Evolutionary conservation across 2,797 vertebrate species (phyloP).

Genomic region (Scleropages formosus): DNA sequence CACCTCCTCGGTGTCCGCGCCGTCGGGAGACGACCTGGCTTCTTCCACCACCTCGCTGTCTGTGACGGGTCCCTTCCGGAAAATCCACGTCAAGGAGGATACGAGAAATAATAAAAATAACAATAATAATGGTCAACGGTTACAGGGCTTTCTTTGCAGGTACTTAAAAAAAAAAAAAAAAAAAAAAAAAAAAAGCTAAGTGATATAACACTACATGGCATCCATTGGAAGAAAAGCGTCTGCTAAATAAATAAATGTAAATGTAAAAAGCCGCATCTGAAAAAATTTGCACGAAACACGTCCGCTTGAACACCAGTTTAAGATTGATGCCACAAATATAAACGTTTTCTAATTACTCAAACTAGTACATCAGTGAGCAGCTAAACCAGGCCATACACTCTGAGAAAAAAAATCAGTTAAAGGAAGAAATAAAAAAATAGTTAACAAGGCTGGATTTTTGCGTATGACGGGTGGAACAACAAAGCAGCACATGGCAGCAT

Average conservation of each 20-base stretch:
- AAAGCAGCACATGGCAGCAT: no score
- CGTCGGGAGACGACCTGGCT: constrained; percentile 32
- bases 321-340: no score
- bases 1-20: constrained; percentile 48
- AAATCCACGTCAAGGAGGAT: background rate
- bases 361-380: background rate
- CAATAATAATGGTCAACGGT: background rate
- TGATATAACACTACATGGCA: no score
- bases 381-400: background rate
- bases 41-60: constrained; percentile 53
- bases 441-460: background rate
- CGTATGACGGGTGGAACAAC: no score
- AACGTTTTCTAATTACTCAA: background rate
- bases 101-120: background rate
- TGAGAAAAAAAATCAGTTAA: background rate
- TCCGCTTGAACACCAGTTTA: no score
- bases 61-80: constrained; percentile 44
- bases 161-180: no score
- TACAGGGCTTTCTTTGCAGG: background rate
- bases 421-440: background rate
- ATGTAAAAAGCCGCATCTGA: no score
- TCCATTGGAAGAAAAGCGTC: no score
- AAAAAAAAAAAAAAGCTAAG: no score
- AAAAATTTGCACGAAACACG: no score
- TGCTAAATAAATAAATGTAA: no score